Evolutionary conservation across 2,888 invertebrate genomes (phyloP), one percentile per base, ranked within the genome.

Genomic region (Galerucella calmariensis): DNA sequence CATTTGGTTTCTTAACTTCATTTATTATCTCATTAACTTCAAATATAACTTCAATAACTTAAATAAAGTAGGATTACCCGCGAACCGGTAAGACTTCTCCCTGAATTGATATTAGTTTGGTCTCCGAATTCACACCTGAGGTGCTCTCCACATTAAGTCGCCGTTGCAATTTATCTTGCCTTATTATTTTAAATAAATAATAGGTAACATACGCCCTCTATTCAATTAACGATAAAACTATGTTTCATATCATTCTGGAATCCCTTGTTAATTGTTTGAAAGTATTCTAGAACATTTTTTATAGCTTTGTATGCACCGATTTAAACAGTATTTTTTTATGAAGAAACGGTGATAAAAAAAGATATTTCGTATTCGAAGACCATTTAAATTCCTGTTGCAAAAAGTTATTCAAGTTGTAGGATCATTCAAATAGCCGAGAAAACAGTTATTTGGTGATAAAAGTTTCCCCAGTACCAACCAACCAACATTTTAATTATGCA

Each of bases 401-500:
- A 48, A 48, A 4, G 48, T 11, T 14, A 4, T 56, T 16, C 56
- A 16, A 56, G 20, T 56, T 20, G 56, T 16, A 16, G 8, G n/a
- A 56, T 16, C n/a, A 16, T n/a, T 20, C 16, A 16, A 56, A 56
- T 56, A 16, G 0, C 16, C 56, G 20, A 56, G 20, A 48, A 56
- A 56, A 56, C 56, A 56, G 56, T 56, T 56, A 56, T 56, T 56
- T 56, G 56, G 56, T 10, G 2, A 16, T 56, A 56, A 56, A 56
- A 56, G 8, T 20, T 56, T n/a, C 6, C 10, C 20, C 56, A 20
- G 20, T 16, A 16, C 10, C 2, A 56, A 20, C 56, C 56, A 20
- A 56, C 20, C 56, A 16, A 16, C 9, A 56, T 20, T 75, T 69
- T 69, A 27, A 20, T 46, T 20, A 65, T 65, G 71, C 27, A 65